A percentile compares a stretch with the other conserved stretches of the same genome.
Conservation (phyloP, 2,888 invertebrate species). For the Linnaemya tessellans region DNA sequence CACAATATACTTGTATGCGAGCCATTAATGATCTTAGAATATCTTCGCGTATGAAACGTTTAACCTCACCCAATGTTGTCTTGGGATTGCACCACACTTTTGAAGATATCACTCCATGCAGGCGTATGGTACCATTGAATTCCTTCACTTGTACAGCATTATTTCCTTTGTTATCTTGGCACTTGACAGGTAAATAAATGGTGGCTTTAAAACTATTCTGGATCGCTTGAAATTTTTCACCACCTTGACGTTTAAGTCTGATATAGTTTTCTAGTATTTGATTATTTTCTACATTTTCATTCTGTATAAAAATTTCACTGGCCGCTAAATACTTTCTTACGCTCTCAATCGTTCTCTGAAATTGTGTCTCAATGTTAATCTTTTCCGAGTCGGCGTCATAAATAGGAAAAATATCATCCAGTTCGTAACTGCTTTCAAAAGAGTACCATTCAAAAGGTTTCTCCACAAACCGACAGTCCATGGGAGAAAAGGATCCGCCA, state of each 20-base stretch:
- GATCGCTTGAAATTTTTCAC: constrained; percentile 48
- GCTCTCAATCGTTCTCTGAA: constrained; percentile 77
- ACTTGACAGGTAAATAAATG: constrained; percentile 89
- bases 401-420: constrained; percentile 90
- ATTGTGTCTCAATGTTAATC: constrained; percentile 81
- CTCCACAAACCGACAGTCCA: constrained; percentile 90
- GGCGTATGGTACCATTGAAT: constrained; percentile 80
- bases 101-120: constrained; percentile 80
- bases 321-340: constrained; percentile 83
- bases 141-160: constrained; percentile 77
- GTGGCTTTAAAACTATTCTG: constrained; percentile 84
- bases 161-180: constrained; percentile 77
- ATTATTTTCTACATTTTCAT: constrained; percentile 86
- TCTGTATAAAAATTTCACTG: constrained; percentile 90
- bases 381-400: constrained; percentile 85
- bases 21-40: constrained; percentile 92
- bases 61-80: constrained; percentile 89
- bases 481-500: constrained; percentile 85
- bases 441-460: constrained; percentile 90
- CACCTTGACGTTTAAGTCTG: constrained; percentile 79
- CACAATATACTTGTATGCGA: constrained; percentile 95
- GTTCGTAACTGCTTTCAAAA: constrained; percentile 89
- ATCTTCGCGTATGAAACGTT: constrained; percentile 90
- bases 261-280: constrained; percentile 87
- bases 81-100: constrained; percentile 92